phyloP scores from a whole-genome alignment of 2,797 vertebrate genomes.

The Pipistrellus pygmaeus region DNA sequence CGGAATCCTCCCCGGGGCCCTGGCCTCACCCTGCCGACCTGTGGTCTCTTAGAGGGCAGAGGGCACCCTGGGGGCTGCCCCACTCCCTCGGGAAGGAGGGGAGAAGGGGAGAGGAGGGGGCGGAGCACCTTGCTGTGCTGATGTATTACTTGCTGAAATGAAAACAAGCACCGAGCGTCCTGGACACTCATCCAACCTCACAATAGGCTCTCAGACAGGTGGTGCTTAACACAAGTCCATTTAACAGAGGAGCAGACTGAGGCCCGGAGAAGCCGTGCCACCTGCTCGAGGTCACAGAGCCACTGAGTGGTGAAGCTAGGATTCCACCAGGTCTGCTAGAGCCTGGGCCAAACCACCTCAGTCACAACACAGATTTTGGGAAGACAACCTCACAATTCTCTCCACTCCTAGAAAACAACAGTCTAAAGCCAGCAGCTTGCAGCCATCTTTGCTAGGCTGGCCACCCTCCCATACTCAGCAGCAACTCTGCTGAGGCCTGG shows the following conservation, averaged over 20 bases:
- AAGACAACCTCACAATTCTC: not conserved
- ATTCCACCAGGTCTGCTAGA: not conserved
- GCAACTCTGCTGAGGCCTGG: not conserved
- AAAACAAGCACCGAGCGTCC: not conserved
- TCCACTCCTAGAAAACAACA: not conserved
- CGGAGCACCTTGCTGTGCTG: too few species aligned
- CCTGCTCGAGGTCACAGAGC: not conserved
- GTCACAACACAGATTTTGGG: accelerated
- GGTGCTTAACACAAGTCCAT: not conserved
- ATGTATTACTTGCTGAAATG: not conserved
- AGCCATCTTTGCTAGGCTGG: not conserved
- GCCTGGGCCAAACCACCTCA: not conserved
- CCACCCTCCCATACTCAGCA: not conserved
- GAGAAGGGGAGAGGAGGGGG: too few species aligned
- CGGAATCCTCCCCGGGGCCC: not conserved
- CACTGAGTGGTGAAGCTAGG: not conserved
- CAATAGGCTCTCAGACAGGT: not conserved
- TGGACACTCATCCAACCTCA: not conserved
- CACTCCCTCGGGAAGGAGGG: not conserved
- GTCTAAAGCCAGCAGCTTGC: not conserved
- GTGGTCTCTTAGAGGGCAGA: too few species aligned
- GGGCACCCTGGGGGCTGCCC: not conserved
- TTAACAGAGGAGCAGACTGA: not conserved
- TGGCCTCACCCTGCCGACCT: not conserved
- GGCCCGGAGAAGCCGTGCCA: not conserved